Conservation (phyloP, 2,888 invertebrate species). For the Neocrepidodera transversa region DNA sequence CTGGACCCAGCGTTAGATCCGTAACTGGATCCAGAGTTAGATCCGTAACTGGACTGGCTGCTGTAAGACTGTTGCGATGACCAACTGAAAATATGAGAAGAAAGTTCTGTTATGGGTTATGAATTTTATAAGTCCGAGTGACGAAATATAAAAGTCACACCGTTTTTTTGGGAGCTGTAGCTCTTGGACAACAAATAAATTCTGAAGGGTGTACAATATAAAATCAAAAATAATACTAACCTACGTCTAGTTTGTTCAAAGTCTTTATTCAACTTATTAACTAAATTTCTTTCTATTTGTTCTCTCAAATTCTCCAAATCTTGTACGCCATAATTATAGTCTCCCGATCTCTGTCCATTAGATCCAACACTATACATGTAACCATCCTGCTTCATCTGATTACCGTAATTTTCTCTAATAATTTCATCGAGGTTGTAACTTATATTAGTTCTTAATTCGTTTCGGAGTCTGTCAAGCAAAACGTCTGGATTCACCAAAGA, state of each 20-base stretch:
- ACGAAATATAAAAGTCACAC: no score
- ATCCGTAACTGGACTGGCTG: slow-evolving; percentile 32
- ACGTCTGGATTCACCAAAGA: slow-evolving; percentile 45
- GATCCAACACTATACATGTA: slow-evolving; percentile 49
- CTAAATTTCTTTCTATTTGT: slow-evolving; percentile 54
- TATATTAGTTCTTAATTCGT: slow-evolving; percentile 53
- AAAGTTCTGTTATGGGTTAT: no score
- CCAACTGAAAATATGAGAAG: slow-evolving; percentile 31
- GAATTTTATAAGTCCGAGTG: no score
- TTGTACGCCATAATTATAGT: slow-evolving; percentile 52
- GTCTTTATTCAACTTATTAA: slow-evolving; percentile 49
- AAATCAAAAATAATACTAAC: no score
- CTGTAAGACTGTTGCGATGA: slow-evolving; percentile 27
- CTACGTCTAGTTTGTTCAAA: slow-evolving; percentile 42
- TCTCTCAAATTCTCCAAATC: slow-evolving; percentile 53
- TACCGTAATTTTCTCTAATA: slow-evolving; percentile 52
- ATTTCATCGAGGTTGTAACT: slow-evolving; percentile 52
- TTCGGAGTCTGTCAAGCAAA: slow-evolving; percentile 50
- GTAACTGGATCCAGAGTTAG: slow-evolving; percentile 28
- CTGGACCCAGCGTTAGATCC: slow-evolving; percentile 12
- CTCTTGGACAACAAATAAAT: no score
- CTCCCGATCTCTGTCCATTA: slow-evolving; percentile 43
- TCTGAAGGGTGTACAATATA: no score
- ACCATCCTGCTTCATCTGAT: slow-evolving; percentile 50
- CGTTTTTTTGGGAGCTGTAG: no score